Evolutionary conservation across 2,113 vertebrate species (phyloP).

Genomic region (Gallinago jamesoni): DNA sequence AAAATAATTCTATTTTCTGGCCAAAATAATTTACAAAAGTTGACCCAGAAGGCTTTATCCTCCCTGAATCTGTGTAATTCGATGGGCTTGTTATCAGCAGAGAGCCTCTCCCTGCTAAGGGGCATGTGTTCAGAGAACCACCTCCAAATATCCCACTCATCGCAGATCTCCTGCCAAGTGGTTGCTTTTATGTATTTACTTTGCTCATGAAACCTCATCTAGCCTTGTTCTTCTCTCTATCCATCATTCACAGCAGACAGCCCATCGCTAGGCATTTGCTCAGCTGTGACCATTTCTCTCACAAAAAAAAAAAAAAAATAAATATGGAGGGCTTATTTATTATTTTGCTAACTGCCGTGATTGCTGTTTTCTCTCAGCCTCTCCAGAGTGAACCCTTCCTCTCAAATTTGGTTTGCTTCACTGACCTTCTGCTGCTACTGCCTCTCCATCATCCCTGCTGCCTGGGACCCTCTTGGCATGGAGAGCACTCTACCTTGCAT

Average conservation of each 20-base stretch:
- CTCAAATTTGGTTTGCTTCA: neutral
- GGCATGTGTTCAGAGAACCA: neutral
- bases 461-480: neutral
- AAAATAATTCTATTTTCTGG: neutral
- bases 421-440: neutral
- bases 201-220: neutral
- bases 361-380: neutral
- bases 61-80: neutral
- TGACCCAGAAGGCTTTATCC: neutral
- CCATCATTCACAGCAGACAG: neutral
- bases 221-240: neutral
- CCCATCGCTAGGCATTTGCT: neutral
- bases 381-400: neutral
- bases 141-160: neutral
- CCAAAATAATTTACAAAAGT: neutral
- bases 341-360: neutral
- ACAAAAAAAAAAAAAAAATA: neutral
- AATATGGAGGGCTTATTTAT: neutral
- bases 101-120: neutral
- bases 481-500: neutral
- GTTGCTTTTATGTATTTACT: neutral
- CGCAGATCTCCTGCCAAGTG: neutral
- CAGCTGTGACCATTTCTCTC: neutral
- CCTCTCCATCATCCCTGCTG: neutral
- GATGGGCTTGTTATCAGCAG: neutral